Conservation (phyloP, 2,113 vertebrate genomes). For the Pygoscelis antarcticus region DNA sequence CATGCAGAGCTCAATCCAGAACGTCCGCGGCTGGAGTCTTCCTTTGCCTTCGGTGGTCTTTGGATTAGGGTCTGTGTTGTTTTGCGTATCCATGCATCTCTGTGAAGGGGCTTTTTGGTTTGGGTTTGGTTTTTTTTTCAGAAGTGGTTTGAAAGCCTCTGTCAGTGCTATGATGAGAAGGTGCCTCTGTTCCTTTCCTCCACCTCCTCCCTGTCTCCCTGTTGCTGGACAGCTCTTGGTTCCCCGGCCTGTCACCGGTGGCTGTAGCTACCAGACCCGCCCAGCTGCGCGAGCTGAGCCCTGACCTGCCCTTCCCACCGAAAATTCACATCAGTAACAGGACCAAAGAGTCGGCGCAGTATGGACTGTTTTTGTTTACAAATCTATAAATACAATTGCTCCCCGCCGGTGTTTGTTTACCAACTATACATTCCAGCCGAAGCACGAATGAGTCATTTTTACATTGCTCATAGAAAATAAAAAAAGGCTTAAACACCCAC, state of each 20-base stretch:
- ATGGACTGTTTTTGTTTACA: constrained; percentile 54
- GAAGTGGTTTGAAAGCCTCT: neutral
- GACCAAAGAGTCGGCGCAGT: neutral
- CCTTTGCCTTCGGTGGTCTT: neutral
- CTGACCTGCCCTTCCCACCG: neutral
- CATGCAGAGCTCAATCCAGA: neutral
- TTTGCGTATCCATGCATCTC: fast-evolving
- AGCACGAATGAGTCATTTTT: constrained; percentile 69
- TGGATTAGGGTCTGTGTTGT: neutral
- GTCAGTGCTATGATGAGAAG: neutral
- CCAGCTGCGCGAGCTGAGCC: neutral
- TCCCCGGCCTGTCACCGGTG: neutral
- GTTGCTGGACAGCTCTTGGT: neutral
- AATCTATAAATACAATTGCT: constrained; percentile 18
- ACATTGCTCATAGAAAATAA: constrained; percentile 68
- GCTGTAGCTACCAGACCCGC: neutral
- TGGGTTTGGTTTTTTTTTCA: neutral
- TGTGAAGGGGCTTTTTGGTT: neutral
- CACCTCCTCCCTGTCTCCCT: neutral
- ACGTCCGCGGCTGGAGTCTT: neutral
- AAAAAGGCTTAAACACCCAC: constrained; percentile 58
- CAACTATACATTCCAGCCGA: constrained; percentile 27
- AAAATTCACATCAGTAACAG: neutral
- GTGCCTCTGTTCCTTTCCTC: neutral
- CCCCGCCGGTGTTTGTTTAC: neutral